Evolutionary conservation across 2,113 vertebrate genomes (phyloP).

Genomic region (Pelusios castaneus): DNA sequence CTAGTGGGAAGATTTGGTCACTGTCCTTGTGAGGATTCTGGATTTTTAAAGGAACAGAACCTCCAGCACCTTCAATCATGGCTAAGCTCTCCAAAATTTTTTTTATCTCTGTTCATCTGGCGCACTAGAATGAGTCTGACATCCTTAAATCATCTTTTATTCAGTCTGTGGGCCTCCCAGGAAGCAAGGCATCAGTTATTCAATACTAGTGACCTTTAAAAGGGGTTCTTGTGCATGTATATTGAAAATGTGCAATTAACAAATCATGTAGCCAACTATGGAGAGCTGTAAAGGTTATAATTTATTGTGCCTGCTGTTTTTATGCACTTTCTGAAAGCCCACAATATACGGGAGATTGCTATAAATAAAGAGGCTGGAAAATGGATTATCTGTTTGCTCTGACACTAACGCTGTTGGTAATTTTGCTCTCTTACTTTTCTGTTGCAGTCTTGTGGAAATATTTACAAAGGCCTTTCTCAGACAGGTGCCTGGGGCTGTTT

Average conservation of each 20-base stretch:
- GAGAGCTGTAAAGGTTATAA: slow-evolving; percentile 43
- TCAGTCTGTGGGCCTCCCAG: slow-evolving; percentile 39
- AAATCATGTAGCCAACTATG: slow-evolving; percentile 42
- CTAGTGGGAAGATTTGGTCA: background rate
- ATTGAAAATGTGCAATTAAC: slow-evolving; percentile 44
- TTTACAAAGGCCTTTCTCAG: slow-evolving; percentile 98
- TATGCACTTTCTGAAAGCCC: slow-evolving; percentile 16
- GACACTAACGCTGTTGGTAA: background rate
- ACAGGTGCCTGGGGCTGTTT: slow-evolving; percentile 99
- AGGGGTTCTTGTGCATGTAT: background rate
- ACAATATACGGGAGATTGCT: slow-evolving; percentile 35
- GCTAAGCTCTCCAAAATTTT: accelerated
- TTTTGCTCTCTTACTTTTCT: slow-evolving; percentile 49
- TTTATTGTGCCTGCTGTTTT: slow-evolving; percentile 41
- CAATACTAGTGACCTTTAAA: slow-evolving; percentile 61
- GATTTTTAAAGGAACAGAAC: background rate
- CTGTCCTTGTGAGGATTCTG: background rate
- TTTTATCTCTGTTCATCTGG: background rate
- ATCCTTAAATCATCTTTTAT: slow-evolving; percentile 44
- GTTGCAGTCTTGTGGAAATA: slow-evolving; percentile 93
- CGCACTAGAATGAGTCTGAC: background rate
- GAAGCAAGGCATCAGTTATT: background rate
- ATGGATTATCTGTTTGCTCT: background rate
- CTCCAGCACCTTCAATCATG: background rate
- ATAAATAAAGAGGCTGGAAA: slow-evolving; percentile 47